A percentile compares a stretch with the other conserved stretches of the same genome.
phyloP scores from a whole-genome alignment of 2,113 vertebrate genomes.

The Pongo abelii region DNA sequence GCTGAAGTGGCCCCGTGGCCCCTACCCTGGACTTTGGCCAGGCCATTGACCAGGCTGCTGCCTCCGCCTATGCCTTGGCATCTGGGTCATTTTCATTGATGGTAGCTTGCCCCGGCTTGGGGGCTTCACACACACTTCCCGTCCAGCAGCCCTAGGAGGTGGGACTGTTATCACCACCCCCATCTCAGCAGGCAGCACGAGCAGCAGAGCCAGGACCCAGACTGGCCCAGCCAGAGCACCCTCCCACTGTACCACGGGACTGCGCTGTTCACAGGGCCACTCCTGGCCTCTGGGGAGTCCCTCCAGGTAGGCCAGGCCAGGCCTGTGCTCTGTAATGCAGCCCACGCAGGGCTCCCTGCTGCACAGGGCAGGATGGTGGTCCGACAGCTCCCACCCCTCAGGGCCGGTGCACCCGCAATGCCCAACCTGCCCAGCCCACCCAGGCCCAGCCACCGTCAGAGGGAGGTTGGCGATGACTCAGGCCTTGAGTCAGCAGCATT shows the following conservation, averaged over 20 bases:
- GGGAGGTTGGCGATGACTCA: not conserved
- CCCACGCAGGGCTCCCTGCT: accelerated
- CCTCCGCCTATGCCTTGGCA: not conserved
- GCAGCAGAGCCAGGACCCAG: not conserved
- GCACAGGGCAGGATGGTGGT: not conserved
- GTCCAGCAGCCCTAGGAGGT: accelerated
- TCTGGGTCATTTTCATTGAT: not conserved
- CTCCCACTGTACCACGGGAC: not conserved
- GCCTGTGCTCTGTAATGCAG: not conserved
- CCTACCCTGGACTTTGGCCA: not conserved
- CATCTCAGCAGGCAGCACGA: not conserved
- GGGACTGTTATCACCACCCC: accelerated
- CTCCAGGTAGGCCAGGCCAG: not conserved
- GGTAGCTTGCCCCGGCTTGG: accelerated
- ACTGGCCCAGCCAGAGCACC: accelerated
- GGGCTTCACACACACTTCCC: accelerated
- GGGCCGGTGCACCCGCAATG: not conserved
- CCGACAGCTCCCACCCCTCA: not conserved
- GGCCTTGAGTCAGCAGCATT: not conserved
- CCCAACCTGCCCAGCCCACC: not conserved
- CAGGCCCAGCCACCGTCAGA: not conserved
- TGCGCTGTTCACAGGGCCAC: accelerated
- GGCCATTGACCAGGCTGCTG: not conserved
- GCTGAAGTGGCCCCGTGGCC: not conserved
- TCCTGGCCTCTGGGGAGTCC: not conserved